These are phyloP conservation scores for Apomyelois bistriatella DNA, from an alignment of 2,888 invertebrate species.

Conservation along the genomic window DNA sequence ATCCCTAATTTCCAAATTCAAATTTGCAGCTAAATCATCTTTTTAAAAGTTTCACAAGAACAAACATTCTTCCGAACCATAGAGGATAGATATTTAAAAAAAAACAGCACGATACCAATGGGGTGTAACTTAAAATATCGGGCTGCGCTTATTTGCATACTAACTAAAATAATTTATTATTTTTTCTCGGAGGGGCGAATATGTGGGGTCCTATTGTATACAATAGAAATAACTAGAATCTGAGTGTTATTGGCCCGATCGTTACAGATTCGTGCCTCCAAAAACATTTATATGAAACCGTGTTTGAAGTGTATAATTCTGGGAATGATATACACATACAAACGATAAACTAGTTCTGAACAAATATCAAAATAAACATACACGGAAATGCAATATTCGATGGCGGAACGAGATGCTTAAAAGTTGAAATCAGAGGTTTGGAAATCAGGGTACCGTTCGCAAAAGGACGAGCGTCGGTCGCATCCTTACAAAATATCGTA, in stretches of 20 bases:
- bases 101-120: constrained; percentile 61
- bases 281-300: constrained; percentile 48
- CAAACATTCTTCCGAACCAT: constrained; percentile 51
- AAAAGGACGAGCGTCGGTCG: constrained; percentile 59
- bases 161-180: constrained; percentile 81
- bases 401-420: constrained; percentile 70
- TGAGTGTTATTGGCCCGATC: constrained; percentile 75
- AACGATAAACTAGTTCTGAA: constrained; percentile 46
- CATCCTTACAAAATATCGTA: constrained; percentile 74
- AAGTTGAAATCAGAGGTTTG: constrained; percentile 76
- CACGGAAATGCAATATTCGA: constrained; percentile 71
- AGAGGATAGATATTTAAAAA: constrained; percentile 61
- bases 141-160: constrained; percentile 76
- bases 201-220: constrained; percentile 63
- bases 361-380: constrained; percentile 67
- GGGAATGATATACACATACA: constrained; percentile 36
- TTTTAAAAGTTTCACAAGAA: constrained; percentile 22
- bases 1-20: constrained; percentile 21
- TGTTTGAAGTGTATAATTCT: constrained; percentile 47
- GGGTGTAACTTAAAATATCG: constrained; percentile 77
- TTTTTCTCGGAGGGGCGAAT: constrained; percentile 72
- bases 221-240: constrained; percentile 73
- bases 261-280: constrained; percentile 46
- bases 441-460: constrained; percentile 71
- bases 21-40: constrained; percentile 23